These are phyloP conservation scores for Epinotia nisella DNA, from an alignment of 2,888 invertebrate genomes.

Conservation along the genomic window DNA sequence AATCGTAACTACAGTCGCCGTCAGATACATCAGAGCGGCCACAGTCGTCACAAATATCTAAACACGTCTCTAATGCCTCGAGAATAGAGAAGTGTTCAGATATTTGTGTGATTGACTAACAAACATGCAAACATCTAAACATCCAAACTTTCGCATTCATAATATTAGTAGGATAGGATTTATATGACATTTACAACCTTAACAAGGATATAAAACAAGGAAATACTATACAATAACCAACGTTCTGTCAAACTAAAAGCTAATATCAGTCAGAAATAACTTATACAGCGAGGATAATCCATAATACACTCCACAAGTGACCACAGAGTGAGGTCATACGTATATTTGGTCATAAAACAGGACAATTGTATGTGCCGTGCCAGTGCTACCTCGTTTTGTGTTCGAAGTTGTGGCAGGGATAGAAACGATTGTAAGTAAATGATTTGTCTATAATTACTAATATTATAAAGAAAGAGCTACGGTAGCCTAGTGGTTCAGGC, in stretches of 20 bases:
- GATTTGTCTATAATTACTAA: background rate
- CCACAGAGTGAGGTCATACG: slow-evolving; percentile 9
- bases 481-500: too few species aligned
- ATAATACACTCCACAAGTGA: background rate
- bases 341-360: slow-evolving; percentile 3
- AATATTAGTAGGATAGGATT: too few species aligned
- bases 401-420: background rate
- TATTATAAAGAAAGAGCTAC: too few species aligned
- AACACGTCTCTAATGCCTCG: too few species aligned
- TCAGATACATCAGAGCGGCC: too few species aligned
- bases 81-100: too few species aligned
- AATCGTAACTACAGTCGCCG: too few species aligned
- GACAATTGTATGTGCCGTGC: background rate
- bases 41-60: too few species aligned
- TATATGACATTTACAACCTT: background rate
- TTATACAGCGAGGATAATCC: slow-evolving; percentile 2
- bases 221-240: background rate
- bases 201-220: background rate
- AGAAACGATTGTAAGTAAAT: slow-evolving; percentile 1
- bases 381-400: slow-evolving; percentile 9
- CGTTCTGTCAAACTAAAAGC: background rate
- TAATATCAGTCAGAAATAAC: background rate
- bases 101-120: too few species aligned
- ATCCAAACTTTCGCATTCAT: too few species aligned
- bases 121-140: too few species aligned